A percentile compares a stretch with the other conserved stretches of the same genome.
These are phyloP conservation scores for Rosalia funebris DNA, from an alignment of 2,888 invertebrate genomes.

Conservation along the genomic window DNA sequence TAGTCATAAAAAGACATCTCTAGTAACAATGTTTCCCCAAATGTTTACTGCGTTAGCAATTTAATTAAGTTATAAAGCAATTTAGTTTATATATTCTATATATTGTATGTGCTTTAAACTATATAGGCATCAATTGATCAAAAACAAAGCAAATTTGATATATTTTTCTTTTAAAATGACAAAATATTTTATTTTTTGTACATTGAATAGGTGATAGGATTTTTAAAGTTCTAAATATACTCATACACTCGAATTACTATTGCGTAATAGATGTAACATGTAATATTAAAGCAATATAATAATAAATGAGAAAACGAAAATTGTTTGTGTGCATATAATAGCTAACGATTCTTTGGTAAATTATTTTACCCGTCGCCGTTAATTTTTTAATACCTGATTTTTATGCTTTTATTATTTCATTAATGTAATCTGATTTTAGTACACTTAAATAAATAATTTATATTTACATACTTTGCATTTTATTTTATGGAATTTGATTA, in stretches of 20 bases:
- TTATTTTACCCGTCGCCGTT: too few species aligned
- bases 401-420: conserved; percentile 15
- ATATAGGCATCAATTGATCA: conserved; percentile 20
- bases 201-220: conserved; percentile 11
- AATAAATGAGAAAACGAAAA: background rate
- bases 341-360: too few species aligned
- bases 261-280: background rate
- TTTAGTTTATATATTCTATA: too few species aligned
- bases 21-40: too few species aligned
- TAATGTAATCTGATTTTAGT: conserved; percentile 20
- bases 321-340: too few species aligned
- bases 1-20: too few species aligned
- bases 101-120: conserved; percentile 18
- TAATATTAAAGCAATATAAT: conserved; percentile 14
- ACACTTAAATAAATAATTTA: conserved; percentile 25
- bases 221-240: conserved; percentile 15
- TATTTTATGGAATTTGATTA: too few species aligned
- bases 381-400: conserved; percentile 5
- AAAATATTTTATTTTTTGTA: conserved; percentile 24
- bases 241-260: background rate
- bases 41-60: too few species aligned
- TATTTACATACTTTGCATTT: too few species aligned
- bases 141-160: conserved; percentile 19
- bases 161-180: conserved; percentile 21
- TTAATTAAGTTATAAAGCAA: too few species aligned